phyloP scores from a whole-genome alignment of 2,113 vertebrate genomes.

The Hymenochirus boettgeri region DNA sequence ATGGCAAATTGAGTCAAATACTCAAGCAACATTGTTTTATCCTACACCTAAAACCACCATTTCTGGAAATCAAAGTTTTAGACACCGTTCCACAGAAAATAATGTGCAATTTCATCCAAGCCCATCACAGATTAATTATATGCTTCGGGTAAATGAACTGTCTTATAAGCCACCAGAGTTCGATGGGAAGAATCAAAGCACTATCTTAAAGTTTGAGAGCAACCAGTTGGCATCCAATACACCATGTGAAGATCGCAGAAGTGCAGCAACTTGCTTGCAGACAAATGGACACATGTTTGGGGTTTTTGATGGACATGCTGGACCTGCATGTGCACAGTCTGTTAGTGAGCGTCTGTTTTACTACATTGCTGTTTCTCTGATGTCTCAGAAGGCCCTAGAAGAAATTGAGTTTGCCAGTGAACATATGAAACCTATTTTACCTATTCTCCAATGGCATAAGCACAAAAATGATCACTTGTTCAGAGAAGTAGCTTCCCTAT shows the following conservation, averaged over 20 bases:
- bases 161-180: conserved; percentile 65
- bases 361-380: conserved; percentile 81
- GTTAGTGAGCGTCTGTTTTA: conserved; percentile 86
- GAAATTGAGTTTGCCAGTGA: conserved; percentile 81
- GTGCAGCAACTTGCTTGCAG: conserved; percentile 78
- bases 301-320: conserved; percentile 88
- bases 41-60: neutral
- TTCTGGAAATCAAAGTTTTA: conserved; percentile 49
- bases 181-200: conserved; percentile 58
- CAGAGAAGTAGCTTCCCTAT: conserved; percentile 71
- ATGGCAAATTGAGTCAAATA: conserved; percentile 39
- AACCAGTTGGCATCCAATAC: conserved; percentile 86
- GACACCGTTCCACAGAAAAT: conserved; percentile 66
- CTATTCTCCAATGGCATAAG: conserved; percentile 85
- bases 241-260: conserved; percentile 83
- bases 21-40: conserved; percentile 26
- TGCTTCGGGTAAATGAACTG: conserved; percentile 75
- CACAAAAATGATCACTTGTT: conserved; percentile 73
- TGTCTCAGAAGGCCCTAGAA: conserved; percentile 75
- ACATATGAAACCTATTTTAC: conserved; percentile 69
- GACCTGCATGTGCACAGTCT: conserved; percentile 84
- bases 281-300: conserved; percentile 89
- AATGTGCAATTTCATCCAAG: conserved; percentile 74
- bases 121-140: conserved; percentile 69
- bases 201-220: conserved; percentile 82